Conservation (phyloP, 2,888 invertebrate genomes). For the Drosophila rubida region DNA sequence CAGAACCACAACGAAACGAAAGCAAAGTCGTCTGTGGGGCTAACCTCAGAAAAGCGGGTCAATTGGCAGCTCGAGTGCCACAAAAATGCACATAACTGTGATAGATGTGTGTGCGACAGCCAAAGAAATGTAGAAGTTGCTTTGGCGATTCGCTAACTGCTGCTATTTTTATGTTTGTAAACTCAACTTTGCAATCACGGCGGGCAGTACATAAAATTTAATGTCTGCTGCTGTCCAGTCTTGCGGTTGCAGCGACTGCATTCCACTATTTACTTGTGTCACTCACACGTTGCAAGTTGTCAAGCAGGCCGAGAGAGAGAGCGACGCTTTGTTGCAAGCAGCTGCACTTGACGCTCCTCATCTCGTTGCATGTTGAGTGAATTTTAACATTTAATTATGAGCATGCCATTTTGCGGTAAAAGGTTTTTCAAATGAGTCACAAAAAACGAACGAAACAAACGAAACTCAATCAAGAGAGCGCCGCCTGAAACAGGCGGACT, state of each 20-base stretch:
- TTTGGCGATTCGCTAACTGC: slow-evolving; percentile 18
- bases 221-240: slow-evolving; percentile 52
- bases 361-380: slow-evolving; percentile 55
- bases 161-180: slow-evolving; percentile 1
- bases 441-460: slow-evolving; percentile 22
- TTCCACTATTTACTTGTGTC: slow-evolving; percentile 50
- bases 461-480: slow-evolving; percentile 15
- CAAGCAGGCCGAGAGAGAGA: neutral
- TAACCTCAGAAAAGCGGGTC: slow-evolving; percentile 52
- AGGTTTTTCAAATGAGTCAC: slow-evolving; percentile 67
- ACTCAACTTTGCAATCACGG: slow-evolving; percentile 51
- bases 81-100: slow-evolving; percentile 79
- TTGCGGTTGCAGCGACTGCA: slow-evolving; percentile 8
- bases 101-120: slow-evolving; percentile 62
- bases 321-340: slow-evolving; percentile 42
- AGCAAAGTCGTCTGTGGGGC: slow-evolving; percentile 36
- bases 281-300: slow-evolving; percentile 46
- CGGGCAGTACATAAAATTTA: slow-evolving; percentile 58
- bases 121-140: slow-evolving; percentile 17
- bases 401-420: slow-evolving; percentile 75
- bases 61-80: slow-evolving; percentile 77
- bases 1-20: slow-evolving; percentile 30
- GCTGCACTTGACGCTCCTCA: slow-evolving; percentile 33
- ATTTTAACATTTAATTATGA: slow-evolving; percentile 78
- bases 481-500: neutral